phyloP scores from a whole-genome alignment of 2,797 vertebrate genomes.

The Karalla daura region DNA sequence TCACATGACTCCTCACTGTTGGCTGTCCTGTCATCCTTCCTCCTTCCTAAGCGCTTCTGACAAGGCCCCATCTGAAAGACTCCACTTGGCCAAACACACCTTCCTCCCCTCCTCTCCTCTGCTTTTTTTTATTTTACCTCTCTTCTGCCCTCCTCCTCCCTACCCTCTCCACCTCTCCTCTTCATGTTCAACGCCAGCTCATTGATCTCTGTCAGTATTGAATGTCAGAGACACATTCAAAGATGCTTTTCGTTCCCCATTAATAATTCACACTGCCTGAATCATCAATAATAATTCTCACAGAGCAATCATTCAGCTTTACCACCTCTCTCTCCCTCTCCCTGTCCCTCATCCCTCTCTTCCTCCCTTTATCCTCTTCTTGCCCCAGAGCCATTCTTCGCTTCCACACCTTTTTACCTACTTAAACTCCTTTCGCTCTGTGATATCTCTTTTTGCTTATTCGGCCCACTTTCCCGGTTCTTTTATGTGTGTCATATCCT shows the following conservation, averaged over 20 bases:
- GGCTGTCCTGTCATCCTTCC: conserved; percentile 26
- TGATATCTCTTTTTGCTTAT: conserved; percentile 74
- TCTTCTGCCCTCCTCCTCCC: conserved; percentile 33
- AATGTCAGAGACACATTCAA: conserved; percentile 88
- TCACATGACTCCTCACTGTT: conserved; percentile 69
- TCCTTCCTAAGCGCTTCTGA: conserved; percentile 52
- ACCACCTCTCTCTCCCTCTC: conserved; percentile 72
- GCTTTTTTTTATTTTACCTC: conserved; percentile 3
- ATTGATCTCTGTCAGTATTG: conserved; percentile 87
- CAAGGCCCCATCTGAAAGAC: conserved; percentile 51
- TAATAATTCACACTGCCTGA: conserved; percentile 88
- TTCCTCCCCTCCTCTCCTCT: conserved; percentile 34
- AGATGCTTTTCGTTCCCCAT: conserved; percentile 84
- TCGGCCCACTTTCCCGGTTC: conserved; percentile 55
- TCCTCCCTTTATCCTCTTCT: conserved; percentile 60
- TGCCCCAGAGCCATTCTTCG: conserved; percentile 58
- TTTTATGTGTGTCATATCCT: conserved; percentile 69
- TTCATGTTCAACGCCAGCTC: conserved; percentile 61
- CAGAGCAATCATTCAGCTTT: conserved; percentile 85
- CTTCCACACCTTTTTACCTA: conserved; percentile 54
- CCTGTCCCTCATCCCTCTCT: conserved; percentile 50
- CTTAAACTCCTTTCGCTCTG: conserved; percentile 50
- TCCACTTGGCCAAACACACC: conserved; percentile 58
- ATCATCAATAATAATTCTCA: conserved; percentile 89
- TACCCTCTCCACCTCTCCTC: conserved; percentile 55